These are phyloP conservation scores for Adelges cooleyi DNA, from an alignment of 1,140 invertebrate species.

Conservation along the genomic window DNA sequence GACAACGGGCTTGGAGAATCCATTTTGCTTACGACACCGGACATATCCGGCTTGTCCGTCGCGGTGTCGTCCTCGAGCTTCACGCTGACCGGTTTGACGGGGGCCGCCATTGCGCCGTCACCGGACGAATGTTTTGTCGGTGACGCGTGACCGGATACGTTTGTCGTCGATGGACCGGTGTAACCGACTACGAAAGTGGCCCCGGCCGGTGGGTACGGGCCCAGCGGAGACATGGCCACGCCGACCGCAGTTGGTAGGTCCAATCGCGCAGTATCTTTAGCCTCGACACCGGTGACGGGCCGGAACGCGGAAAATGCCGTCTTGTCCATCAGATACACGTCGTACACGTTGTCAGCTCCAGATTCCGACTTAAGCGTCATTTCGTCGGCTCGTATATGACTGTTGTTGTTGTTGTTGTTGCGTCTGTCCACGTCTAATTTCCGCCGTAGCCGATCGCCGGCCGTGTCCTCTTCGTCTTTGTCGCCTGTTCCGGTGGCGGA, in stretches of 20 bases:
- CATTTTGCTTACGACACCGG: constrained; percentile 21
- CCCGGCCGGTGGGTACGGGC: constrained; percentile 47
- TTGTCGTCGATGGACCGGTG: constrained; percentile 37
- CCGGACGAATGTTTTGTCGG: neutral
- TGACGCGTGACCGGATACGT: constrained; percentile 39
- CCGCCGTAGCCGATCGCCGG: constrained; percentile 32
- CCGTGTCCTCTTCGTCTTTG: constrained; percentile 41
- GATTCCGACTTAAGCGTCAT: constrained; percentile 42
- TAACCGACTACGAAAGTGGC: constrained; percentile 53
- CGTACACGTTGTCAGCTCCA: constrained; percentile 32
- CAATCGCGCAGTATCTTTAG: constrained; percentile 31
- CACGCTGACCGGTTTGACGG: constrained; percentile 6
- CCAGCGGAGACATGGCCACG: constrained; percentile 41
- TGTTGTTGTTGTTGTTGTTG: constrained; percentile 26
- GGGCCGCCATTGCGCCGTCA: neutral
- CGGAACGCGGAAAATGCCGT: constrained; percentile 56
- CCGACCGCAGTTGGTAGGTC: constrained; percentile 36
- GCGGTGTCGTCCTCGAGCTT: constrained; percentile 18
- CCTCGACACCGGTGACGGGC: constrained; percentile 43
- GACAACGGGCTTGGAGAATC: constrained; percentile 44
- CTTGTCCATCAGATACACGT: constrained; percentile 19
- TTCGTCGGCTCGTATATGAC: constrained; percentile 38
- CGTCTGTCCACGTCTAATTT: constrained; percentile 20
- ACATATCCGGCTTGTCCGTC: constrained; percentile 14
- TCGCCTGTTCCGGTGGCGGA: constrained; percentile 46